These are phyloP conservation scores for Acanthacorydalis orientalis DNA, from an alignment of 2,888 invertebrate species.

Conservation along the genomic window DNA sequence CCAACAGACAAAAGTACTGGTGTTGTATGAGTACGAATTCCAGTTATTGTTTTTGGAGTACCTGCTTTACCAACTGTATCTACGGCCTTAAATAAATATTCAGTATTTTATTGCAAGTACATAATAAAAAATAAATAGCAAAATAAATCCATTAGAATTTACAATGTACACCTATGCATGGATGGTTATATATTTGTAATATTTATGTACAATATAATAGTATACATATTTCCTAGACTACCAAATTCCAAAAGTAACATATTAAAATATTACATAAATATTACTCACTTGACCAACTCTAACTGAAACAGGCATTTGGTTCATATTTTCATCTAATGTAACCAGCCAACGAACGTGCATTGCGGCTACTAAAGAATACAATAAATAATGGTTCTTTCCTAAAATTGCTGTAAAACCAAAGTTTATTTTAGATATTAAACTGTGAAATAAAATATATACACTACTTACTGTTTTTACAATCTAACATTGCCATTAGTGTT, in stretches of 20 bases:
- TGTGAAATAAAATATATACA: not conserved
- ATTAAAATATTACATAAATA: not conserved
- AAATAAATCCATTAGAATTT: too few species aligned
- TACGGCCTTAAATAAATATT: conserved; percentile 51
- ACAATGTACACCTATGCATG: too few species aligned
- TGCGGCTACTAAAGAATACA: conserved; percentile 85
- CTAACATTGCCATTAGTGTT: conserved; percentile 77
- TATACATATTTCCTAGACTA: too few species aligned
- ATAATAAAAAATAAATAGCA: not conserved
- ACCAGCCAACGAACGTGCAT: conserved; percentile 98
- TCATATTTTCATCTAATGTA: conserved; percentile 85
- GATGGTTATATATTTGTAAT: too few species aligned
- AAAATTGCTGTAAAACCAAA: conserved; percentile 33
- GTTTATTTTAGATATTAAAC: not conserved
- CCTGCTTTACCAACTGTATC: conserved; percentile 99
- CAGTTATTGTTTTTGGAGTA: conserved; percentile 97
- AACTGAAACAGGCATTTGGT: conserved; percentile 81
- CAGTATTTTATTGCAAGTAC: not conserved
- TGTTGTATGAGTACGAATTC: conserved; percentile 97
- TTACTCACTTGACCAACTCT: conserved; percentile 58
- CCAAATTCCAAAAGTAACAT: too few species aligned
- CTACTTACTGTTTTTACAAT: conserved; percentile 73
- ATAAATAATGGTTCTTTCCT: conserved; percentile 83
- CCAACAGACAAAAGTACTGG: conserved; percentile 91
- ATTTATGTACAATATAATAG: too few species aligned